Conservation (phyloP, 2,113 vertebrate genomes). For the Grammomys dolichurus region DNA sequence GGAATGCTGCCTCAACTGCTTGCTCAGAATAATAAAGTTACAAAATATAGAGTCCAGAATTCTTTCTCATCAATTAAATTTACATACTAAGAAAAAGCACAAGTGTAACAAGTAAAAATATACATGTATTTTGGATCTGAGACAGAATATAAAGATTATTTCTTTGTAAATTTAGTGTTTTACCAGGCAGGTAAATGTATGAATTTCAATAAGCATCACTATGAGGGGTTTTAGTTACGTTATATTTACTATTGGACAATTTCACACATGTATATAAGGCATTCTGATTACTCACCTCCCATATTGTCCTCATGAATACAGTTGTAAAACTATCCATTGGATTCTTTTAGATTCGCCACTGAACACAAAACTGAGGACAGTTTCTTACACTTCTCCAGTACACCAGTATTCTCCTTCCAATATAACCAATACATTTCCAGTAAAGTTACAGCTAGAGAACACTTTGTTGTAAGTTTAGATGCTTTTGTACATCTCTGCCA, state of each 20-base stretch:
- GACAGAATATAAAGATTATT: neutral
- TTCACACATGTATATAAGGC: neutral
- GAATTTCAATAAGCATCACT: neutral
- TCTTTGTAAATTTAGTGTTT: neutral
- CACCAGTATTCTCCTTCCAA: too few species aligned
- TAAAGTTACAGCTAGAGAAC: neutral
- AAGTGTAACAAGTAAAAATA: neutral
- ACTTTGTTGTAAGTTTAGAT: neutral
- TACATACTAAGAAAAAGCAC: neutral
- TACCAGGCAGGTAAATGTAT: neutral
- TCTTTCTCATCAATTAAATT: neutral
- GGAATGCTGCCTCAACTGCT: neutral
- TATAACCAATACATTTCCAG: too few species aligned
- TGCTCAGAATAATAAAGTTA: neutral
- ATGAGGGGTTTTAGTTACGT: neutral
- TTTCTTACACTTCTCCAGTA: neutral
- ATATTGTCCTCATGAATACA: neutral
- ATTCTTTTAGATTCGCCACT: neutral
- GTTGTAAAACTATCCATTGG: neutral
- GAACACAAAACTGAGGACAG: neutral
- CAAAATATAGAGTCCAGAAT: neutral
- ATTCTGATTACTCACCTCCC: neutral
- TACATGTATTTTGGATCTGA: neutral
- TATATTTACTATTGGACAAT: neutral
- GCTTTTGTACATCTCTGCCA: neutral